Conservation (phyloP, 2,888 invertebrate genomes). For the Parnassius smintheus region DNA sequence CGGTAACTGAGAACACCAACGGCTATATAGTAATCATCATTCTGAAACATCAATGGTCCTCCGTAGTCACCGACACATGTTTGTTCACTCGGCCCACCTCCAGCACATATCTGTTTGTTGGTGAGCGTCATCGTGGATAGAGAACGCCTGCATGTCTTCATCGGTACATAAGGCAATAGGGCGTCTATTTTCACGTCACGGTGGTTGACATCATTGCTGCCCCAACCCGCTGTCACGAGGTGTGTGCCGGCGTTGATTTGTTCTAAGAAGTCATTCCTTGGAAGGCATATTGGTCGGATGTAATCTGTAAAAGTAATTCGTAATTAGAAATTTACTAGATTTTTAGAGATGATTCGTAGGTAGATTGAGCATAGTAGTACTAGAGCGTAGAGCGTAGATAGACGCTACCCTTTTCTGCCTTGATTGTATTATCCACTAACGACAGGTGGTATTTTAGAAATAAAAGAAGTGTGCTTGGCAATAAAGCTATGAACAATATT, state of each 20-base stretch:
- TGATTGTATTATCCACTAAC: no score
- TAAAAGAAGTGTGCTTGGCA: no score
- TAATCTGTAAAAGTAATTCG: constrained; percentile 40
- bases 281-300: constrained; percentile 49
- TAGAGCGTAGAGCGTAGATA: no score
- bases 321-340: no score
- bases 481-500: no score
- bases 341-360: no score
- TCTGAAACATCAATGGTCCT: constrained; percentile 74
- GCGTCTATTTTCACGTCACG: constrained; percentile 43
- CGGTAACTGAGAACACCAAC: constrained; percentile 84
- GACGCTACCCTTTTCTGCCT: no score
- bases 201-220: constrained; percentile 55
- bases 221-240: constrained; percentile 67
- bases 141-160: constrained; percentile 28
- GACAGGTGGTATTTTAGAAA: no score
- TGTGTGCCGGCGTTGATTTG: constrained; percentile 30
- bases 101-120: constrained; percentile 49
- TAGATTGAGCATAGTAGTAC: no score
- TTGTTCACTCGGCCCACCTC: constrained; percentile 65
- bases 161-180: constrained; percentile 36
- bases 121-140: constrained; percentile 35
- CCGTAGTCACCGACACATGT: constrained; percentile 82
- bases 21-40: constrained; percentile 35
- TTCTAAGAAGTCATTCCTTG: constrained; percentile 34